phyloP scores from a whole-genome alignment of 2,113 vertebrate genomes.

The Junco hyemalis region DNA sequence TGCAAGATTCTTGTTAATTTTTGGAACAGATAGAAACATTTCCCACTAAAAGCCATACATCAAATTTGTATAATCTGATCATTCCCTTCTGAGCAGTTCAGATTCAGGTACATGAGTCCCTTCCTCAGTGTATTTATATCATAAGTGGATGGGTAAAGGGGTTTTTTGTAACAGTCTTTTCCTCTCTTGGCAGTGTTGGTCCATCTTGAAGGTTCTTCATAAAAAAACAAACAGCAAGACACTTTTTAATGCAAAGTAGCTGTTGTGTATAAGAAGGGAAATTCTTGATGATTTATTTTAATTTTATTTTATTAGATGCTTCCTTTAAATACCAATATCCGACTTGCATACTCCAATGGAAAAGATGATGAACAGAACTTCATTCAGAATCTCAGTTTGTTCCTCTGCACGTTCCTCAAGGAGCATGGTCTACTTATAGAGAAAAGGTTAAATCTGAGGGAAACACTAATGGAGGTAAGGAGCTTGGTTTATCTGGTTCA shows the following conservation, averaged over 20 bases:
- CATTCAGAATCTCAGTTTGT: conserved; percentile 98
- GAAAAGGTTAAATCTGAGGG: conserved; percentile 92
- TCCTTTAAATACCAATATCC: conserved; percentile 97
- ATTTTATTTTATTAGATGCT: conserved; percentile 84
- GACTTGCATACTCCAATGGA: conserved; percentile 93
- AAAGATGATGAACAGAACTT: conserved; percentile 99
- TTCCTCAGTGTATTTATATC: not conserved
- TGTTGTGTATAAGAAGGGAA: not conserved
- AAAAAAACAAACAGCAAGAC: not conserved
- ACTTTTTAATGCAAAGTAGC: not conserved
- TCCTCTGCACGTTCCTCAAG: conserved; percentile 98
- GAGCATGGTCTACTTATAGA: conserved; percentile 97
- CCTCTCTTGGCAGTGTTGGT: not conserved
- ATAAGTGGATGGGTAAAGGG: not conserved
- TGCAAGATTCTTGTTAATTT: not conserved
- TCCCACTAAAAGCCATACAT: not conserved
- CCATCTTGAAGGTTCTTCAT: not conserved
- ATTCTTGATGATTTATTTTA: not conserved
- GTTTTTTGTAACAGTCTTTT: not conserved
- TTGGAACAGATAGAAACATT: not conserved
- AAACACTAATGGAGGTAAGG: conserved; percentile 95
- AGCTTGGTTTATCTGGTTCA: not conserved
- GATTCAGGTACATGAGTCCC: not conserved
- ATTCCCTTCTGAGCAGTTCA: not conserved
- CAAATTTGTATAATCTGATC: not conserved